Percentiles rank a stretch among this genome's conserved stretches.
phyloP scores from a whole-genome alignment of 2,113 vertebrate species.

The Smithornis capensis region DNA sequence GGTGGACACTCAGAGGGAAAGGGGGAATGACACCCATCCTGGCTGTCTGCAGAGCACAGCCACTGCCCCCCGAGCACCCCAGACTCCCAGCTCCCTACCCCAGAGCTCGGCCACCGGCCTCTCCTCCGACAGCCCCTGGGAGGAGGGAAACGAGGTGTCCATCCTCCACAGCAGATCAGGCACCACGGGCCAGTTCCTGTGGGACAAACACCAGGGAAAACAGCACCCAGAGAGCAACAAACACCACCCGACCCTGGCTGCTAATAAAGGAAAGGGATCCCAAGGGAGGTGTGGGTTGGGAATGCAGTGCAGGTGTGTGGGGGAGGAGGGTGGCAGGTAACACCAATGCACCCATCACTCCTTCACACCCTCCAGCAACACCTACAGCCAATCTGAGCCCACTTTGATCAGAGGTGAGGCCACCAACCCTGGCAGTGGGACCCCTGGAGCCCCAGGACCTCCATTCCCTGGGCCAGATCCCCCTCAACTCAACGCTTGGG shows the following conservation, averaged over 20 bases:
- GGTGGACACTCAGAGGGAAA: fast-evolving
- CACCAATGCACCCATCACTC: not conserved
- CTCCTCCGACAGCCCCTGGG: not conserved
- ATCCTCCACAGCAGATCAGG: not conserved
- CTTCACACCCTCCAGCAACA: not conserved
- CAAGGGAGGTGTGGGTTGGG: not conserved
- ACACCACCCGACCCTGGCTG: fast-evolving
- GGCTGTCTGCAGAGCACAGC: not conserved
- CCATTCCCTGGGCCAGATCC: not conserved
- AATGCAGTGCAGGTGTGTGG: not conserved
- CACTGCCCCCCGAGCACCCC: not conserved
- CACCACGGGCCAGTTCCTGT: fast-evolving
- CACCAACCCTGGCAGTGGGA: fast-evolving
- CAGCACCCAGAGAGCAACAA: fast-evolving
- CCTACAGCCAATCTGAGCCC: not conserved
- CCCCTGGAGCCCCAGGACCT: not conserved
- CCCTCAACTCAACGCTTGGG: not conserved
- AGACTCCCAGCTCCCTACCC: not conserved
- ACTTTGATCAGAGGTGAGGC: not conserved
- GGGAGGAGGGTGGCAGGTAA: not conserved
- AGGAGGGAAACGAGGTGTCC: not conserved
- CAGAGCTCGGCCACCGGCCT: not conserved
- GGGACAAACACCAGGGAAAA: not conserved
- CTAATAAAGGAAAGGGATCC: not conserved
- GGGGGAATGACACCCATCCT: not conserved